Percentiles rank a stretch among this genome's conserved stretches.
phyloP scores from a whole-genome alignment of 2,888 invertebrate genomes.

The Oxyteleia sp. region DNA sequence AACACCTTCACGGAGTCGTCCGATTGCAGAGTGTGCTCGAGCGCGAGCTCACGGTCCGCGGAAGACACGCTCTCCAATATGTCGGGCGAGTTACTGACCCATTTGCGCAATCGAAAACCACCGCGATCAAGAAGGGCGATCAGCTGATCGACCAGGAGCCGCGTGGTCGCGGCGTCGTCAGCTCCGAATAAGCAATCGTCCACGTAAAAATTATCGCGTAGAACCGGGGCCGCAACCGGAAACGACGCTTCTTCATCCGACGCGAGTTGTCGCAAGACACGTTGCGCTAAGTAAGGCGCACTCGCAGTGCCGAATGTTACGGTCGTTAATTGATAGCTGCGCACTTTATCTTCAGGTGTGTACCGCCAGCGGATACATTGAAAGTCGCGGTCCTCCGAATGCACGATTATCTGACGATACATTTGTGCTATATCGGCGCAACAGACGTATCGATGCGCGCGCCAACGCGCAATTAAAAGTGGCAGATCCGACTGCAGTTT shows the following conservation, averaged over 20 bases:
- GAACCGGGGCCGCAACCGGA: constrained; percentile 1
- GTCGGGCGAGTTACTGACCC: neutral
- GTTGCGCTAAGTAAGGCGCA: neutral
- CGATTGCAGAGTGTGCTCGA: too few species aligned
- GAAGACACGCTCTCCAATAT: too few species aligned
- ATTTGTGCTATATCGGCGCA: constrained; percentile 51
- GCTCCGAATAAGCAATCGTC: constrained; percentile 14
- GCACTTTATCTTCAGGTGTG: neutral
- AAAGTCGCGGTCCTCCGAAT: neutral
- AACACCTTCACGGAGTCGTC: too few species aligned
- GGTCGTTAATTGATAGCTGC: neutral
- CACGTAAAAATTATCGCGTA: neutral
- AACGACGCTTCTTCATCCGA: constrained; percentile 4
- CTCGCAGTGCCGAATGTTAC: neutral
- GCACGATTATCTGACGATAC: constrained; percentile 6
- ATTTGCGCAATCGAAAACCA: neutral
- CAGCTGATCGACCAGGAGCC: neutral
- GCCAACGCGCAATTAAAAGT: constrained; percentile 22
- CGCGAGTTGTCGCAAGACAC: neutral
- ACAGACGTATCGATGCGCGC: constrained; percentile 7
- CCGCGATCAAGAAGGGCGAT: neutral
- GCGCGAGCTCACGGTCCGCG: too few species aligned
- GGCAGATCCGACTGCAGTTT: constrained; percentile 34
- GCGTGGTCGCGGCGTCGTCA: neutral
- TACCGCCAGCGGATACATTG: neutral